These are phyloP conservation scores for Leptothorax acervorum DNA, from an alignment of 2,888 invertebrate genomes.

Conservation along the genomic window DNA sequence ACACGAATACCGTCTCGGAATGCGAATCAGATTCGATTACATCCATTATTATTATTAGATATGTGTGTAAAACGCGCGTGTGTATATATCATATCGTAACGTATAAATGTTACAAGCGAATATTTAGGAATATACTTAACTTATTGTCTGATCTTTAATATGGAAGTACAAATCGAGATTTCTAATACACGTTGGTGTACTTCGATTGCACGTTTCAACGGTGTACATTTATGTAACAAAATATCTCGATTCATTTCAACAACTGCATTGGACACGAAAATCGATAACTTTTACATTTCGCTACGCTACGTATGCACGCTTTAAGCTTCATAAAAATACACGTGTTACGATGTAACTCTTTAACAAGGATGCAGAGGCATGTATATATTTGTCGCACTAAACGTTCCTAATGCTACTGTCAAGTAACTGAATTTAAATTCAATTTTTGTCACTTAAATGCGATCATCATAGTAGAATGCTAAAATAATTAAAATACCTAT, in stretches of 20 bases:
- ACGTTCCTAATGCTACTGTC: not conserved
- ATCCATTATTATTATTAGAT: conserved; percentile 51
- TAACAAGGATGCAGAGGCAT: conserved; percentile 5
- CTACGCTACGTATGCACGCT: conserved; percentile 25
- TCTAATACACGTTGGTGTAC: conserved; percentile 19
- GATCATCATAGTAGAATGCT: not conserved
- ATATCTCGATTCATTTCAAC: conserved; percentile 48
- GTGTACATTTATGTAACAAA: conserved; percentile 45
- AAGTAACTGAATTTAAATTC: not conserved
- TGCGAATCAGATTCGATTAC: not conserved
- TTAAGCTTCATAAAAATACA: conserved; percentile 41
- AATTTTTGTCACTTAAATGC: not conserved
- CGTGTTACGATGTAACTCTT: not conserved
- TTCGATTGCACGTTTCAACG: conserved; percentile 48
- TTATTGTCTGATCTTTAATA: conserved; percentile 63
- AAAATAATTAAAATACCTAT: conserved; percentile 17
- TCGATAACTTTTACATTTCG: conserved; percentile 31
- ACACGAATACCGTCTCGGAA: not conserved
- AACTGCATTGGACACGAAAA: conserved; percentile 20
- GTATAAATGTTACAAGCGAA: conserved; percentile 58
- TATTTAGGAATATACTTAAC: conserved; percentile 57
- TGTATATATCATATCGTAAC: conserved; percentile 1
- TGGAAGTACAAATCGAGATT: conserved; percentile 33
- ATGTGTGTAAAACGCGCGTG: conserved; percentile 54
- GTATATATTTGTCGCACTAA: not conserved